Evolutionary conservation across 2,797 vertebrate species (phyloP), one percentile per base, ranked within the genome.

Genomic region (Odontamblyopus lacepedii): DNA sequence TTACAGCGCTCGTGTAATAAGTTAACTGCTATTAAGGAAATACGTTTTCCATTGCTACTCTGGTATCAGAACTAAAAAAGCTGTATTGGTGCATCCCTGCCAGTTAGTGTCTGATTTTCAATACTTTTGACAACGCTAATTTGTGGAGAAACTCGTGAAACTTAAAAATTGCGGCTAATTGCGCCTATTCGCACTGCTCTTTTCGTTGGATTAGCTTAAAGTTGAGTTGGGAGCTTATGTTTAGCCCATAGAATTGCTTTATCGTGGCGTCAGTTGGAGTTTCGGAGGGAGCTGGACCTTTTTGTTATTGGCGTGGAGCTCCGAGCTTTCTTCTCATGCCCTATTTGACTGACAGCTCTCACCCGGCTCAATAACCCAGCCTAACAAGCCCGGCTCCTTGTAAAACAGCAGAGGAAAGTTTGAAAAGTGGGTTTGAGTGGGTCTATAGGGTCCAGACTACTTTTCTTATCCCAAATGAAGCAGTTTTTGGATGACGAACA

Each of bases 361-460:
- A 23, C 62, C 19, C 30, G 18, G 60, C 30, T 62, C 60, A 38
- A 62, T 62, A 62, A 62, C 29, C 11, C n/a, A n/a, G 62, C 8
- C 35, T 63, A 63, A 63, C 62, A 63, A 63, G 62, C n/a, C 62
- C 1, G 62, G 7, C 62, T 41, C 62, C 62, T 44, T 63, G 62
- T 63, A 63, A 41, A 44, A 63, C 35, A 44, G 19, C 4, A 44
- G 62, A 15, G 35, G 35, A 41, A 35, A 44, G 62, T 41, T 41
- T 63, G n/a, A 44, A 63, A 44, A 63, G 30, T 63, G 32, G 19
- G 32, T 63, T 23, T 44, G 35, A 63, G 62, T n/a, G 61, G 18
- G 29, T 30, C 59, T 30, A 30, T 57, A 59, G 23, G 56, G 56
- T 59, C 56, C 5, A 13, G 9, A 29, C 27, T 26, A 26, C 23